phyloP scores from a whole-genome alignment of 2,113 vertebrate genomes.

The Petaurus breviceps region DNA sequence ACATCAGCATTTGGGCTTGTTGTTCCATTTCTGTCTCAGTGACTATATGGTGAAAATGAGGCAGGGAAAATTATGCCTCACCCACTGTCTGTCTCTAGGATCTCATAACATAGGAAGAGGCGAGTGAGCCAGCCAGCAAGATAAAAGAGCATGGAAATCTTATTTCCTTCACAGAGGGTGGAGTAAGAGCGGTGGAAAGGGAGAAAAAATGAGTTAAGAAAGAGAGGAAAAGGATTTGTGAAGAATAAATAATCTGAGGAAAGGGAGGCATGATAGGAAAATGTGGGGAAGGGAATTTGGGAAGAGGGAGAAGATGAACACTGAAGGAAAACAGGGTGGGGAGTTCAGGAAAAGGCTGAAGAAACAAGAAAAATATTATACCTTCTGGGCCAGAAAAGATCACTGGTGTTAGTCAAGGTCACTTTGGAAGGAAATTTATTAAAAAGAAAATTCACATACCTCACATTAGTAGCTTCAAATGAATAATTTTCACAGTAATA shows the following conservation, averaged over 20 bases:
- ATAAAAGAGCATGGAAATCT: background rate
- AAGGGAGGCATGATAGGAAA: slow-evolving; percentile 1
- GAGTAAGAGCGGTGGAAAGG: slow-evolving; percentile 7
- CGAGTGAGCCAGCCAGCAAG: background rate
- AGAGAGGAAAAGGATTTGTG: background rate
- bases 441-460: background rate
- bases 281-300: background rate
- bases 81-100: background rate
- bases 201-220: background rate
- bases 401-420: background rate
- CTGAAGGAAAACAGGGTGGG: slow-evolving; percentile 1
- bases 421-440: background rate
- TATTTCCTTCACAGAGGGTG: background rate
- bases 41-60: background rate
- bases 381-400: background rate
- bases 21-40: background rate
- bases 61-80: background rate
- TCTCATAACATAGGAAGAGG: slow-evolving; percentile 3
- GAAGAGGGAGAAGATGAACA: background rate
- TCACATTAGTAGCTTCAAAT: background rate
- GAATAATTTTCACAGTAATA: background rate
- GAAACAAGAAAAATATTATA: slow-evolving; percentile 16
- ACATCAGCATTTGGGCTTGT: background rate
- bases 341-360: background rate
- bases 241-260: background rate